phyloP scores from a whole-genome alignment of 2,888 invertebrate genomes.

The Agrotis puta region DNA sequence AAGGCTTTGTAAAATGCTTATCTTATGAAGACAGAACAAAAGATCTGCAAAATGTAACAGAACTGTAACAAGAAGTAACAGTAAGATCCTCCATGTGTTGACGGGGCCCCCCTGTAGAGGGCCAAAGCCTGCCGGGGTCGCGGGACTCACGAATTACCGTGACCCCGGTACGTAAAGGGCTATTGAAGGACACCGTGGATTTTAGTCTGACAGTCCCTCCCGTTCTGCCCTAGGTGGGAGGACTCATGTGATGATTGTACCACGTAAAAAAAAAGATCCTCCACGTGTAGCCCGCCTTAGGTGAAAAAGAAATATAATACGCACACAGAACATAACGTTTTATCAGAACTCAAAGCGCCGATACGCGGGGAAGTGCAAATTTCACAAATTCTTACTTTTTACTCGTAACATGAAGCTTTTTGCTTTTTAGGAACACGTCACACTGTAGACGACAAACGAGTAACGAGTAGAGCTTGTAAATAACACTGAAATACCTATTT shows the following conservation, averaged over 20 bases:
- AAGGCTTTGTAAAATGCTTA: no score
- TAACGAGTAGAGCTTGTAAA: neutral
- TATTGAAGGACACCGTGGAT: no score
- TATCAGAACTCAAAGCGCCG: slow-evolving; percentile 47
- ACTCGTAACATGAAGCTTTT: slow-evolving; percentile 45
- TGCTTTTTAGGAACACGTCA: slow-evolving; percentile 2
- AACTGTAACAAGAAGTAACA: no score
- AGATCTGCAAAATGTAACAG: neutral
- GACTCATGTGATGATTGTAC: no score
- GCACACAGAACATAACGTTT: slow-evolving; percentile 19
- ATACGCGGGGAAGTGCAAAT: slow-evolving; percentile 37
- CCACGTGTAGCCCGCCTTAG: slow-evolving; percentile 21
- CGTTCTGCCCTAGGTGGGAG: no score
- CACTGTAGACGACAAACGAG: neutral
- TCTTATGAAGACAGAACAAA: neutral
- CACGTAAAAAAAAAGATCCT: no score
- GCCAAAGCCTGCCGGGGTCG: no score
- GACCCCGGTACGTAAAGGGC: no score
- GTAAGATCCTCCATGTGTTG: neutral
- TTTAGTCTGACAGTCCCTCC: no score
- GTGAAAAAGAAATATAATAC: slow-evolving; percentile 16
- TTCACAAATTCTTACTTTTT: slow-evolving; percentile 48
- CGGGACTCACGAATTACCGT: no score
- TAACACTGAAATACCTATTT: neutral
- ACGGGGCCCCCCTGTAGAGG: no score